Evolutionary conservation across 2,888 invertebrate genomes (phyloP).

Genomic region (Drosophila siamana): DNA sequence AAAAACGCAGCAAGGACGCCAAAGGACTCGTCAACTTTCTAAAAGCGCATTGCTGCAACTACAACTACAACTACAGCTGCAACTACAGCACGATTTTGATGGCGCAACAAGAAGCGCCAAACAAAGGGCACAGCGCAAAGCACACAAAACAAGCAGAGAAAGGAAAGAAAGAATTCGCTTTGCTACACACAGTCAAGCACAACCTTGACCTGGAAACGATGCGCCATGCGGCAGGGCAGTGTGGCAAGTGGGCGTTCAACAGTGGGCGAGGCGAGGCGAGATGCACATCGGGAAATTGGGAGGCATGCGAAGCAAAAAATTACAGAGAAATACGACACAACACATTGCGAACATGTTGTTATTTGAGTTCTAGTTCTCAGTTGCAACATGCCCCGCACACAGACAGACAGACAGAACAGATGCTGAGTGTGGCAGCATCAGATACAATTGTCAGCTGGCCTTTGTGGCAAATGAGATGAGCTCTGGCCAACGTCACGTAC

Average conservation of each 20-base stretch:
- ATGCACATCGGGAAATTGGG: conserved; percentile 49
- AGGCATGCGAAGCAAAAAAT: background rate
- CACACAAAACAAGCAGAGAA: background rate
- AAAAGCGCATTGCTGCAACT: conserved; percentile 74
- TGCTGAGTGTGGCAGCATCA: conserved; percentile 2
- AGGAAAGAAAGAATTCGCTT: conserved; percentile 18
- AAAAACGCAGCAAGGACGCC: conserved; percentile 57
- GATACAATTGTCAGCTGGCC: conserved; percentile 6
- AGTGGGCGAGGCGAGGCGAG: conserved; percentile 34
- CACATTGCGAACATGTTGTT: conserved; percentile 59
- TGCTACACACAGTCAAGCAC: conserved; percentile 48
- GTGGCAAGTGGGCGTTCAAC: conserved; percentile 22
- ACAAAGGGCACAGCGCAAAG: conserved; percentile 25
- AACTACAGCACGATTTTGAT: conserved; percentile 23
- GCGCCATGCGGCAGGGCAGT: conserved; percentile 64
- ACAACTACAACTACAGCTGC: conserved; percentile 30
- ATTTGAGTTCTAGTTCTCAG: conserved; percentile 74
- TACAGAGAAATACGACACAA: conserved; percentile 30
- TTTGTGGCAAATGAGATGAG: background rate
- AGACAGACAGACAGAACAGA: conserved; percentile 1
- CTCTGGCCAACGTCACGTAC: conserved; percentile 22
- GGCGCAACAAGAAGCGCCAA: conserved; percentile 28
- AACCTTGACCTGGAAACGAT: conserved; percentile 85
- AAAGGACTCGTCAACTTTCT: conserved; percentile 69
- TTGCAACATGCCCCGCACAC: conserved; percentile 38